Conservation (phyloP, 2,113 vertebrate species). For the Poicephalus gulielmi region DNA sequence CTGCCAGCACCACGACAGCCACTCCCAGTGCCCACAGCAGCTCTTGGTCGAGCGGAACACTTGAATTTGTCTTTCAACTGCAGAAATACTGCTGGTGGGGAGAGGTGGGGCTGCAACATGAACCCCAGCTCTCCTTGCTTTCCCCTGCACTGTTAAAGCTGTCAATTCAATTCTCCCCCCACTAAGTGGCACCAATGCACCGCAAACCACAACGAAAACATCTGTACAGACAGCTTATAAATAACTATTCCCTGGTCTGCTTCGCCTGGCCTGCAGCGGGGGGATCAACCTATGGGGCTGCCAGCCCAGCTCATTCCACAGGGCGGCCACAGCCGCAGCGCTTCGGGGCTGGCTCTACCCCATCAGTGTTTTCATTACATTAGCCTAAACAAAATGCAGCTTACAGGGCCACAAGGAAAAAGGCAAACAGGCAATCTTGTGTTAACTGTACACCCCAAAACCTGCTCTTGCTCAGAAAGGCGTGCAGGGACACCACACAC, state of each 20-base stretch:
- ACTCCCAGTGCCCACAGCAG: not conserved
- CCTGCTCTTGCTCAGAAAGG: not conserved
- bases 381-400: not conserved
- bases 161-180: conserved; percentile 76
- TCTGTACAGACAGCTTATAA: conserved; percentile 51
- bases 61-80: not conserved
- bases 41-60: not conserved
- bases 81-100: not conserved
- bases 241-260: conserved; percentile 42
- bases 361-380: not conserved
- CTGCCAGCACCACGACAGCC: not conserved
- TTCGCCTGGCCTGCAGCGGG: not conserved
- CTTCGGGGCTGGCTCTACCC: not conserved
- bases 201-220: conserved; percentile 63
- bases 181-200: conserved; percentile 80
- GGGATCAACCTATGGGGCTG: not conserved
- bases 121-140: not conserved
- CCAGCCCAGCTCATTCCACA: not conserved
- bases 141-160: conserved; percentile 20
- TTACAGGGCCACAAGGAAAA: not conserved
- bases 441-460: not conserved
- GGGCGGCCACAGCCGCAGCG: not conserved
- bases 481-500: not conserved
- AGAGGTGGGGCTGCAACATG: not conserved
- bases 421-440: not conserved